Percentiles rank a stretch among this genome's conserved stretches.
phyloP scores from a whole-genome alignment of 2,113 vertebrate species.

The Papio anubis region DNA sequence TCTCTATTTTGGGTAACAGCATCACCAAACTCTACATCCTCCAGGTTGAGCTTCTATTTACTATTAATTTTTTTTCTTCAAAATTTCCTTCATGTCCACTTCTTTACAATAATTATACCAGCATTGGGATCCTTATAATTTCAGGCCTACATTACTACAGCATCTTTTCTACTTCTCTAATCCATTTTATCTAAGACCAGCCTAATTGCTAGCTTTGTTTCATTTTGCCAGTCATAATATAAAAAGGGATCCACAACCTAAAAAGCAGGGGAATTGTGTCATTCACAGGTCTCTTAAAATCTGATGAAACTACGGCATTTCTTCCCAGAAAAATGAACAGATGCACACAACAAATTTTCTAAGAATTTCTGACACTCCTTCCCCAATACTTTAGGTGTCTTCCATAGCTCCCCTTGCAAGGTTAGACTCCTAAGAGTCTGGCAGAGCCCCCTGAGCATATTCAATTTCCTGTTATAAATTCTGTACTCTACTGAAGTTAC shows the following conservation, averaged over 20 bases:
- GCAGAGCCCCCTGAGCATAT: neutral
- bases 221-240: neutral
- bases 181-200: neutral
- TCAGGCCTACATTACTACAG: neutral
- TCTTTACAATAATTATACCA: neutral
- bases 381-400: neutral
- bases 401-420: neutral
- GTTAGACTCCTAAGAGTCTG: neutral
- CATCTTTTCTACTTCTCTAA: neutral
- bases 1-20: neutral
- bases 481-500: neutral
- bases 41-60: neutral
- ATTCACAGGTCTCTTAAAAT: neutral
- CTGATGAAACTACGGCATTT: neutral
- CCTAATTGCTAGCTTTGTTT: neutral
- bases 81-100: neutral
- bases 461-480: neutral
- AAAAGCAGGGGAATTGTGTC: neutral
- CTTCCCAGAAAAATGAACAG: neutral
- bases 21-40: neutral
- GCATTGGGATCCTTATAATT: neutral
- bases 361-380: neutral
- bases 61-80: neutral
- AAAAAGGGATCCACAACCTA: neutral
- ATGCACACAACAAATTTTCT: neutral